Conservation (phyloP, 2,797 vertebrate genomes). For the Neosilurus hyrtlii region DNA sequence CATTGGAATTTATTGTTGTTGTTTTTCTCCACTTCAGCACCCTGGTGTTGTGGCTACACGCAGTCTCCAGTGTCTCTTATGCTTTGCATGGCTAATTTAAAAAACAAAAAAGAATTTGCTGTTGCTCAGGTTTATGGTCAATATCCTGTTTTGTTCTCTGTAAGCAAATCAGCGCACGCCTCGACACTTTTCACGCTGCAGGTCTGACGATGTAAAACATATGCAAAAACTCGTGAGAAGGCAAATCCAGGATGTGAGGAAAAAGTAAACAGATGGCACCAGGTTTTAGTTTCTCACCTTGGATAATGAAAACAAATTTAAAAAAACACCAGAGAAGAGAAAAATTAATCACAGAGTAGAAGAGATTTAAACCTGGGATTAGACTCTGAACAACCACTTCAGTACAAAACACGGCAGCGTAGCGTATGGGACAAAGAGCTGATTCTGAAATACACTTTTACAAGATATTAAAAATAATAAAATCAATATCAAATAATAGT, state of each 20-base stretch:
- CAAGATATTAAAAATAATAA: not conserved
- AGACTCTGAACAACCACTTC: not conserved
- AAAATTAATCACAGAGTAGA: not conserved
- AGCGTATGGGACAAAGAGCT: not conserved
- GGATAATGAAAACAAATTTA: not conserved
- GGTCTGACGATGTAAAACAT: slow-evolving; percentile 6
- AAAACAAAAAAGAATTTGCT: not conserved
- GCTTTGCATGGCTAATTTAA: not conserved
- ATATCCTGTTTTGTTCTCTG: slow-evolving; percentile 15
- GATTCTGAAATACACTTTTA: not conserved
- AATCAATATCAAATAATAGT: not conserved
- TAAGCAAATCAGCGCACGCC: not conserved
- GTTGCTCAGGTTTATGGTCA: not conserved
- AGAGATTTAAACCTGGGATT: too few relatives aligned
- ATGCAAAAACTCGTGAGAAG: slow-evolving; percentile 28
- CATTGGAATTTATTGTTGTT: not conserved
- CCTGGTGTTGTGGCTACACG: not conserved
- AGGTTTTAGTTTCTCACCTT: slow-evolving; percentile 27
- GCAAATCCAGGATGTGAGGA: not conserved
- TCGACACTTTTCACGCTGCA: slow-evolving; percentile 2
- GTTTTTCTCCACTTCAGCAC: not conserved
- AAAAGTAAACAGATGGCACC: not conserved
- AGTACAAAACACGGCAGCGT: not conserved
- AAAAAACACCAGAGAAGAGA: not conserved
- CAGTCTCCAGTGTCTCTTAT: not conserved